Percentiles rank a stretch among this genome's conserved stretches.
Conservation (phyloP, 2,888 invertebrate species). For the Andrena camellia region DNA sequence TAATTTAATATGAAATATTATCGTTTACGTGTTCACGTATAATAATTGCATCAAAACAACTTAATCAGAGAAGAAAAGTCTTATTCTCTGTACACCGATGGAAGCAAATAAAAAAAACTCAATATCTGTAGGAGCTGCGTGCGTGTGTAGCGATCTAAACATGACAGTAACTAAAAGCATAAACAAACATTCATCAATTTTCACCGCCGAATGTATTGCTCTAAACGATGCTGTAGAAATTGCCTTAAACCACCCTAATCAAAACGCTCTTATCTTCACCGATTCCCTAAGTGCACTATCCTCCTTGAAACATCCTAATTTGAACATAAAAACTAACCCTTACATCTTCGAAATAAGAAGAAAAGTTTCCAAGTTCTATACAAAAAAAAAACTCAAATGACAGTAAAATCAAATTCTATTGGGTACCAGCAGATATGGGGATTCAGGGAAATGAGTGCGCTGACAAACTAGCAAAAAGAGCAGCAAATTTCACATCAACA, state of each 20-base stretch:
- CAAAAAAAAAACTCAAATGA: too few species aligned
- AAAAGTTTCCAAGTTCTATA: background rate
- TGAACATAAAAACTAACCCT: background rate
- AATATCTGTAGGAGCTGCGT: too few species aligned
- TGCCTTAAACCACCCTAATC: background rate
- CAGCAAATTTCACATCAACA: background rate
- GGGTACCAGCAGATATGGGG: background rate
- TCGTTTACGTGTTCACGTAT: too few species aligned
- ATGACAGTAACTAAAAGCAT: too few species aligned
- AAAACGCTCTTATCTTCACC: background rate
- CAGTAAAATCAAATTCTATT: background rate
- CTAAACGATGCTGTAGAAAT: constrained; percentile 1
- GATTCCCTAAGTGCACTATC: background rate
- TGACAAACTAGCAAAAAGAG: background rate
- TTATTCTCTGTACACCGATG: too few species aligned
- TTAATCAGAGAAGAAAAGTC: background rate
- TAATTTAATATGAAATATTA: too few species aligned
- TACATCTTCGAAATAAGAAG: background rate
- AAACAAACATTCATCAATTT: too few species aligned
- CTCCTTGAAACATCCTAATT: background rate
- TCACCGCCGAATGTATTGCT: too few species aligned
- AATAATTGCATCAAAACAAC: background rate
- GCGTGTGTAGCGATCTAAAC: too few species aligned
- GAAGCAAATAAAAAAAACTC: too few species aligned
- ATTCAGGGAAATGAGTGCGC: background rate